Evolutionary conservation across 2,888 invertebrate species (phyloP).

Genomic region (Xanthorhoe spadicearia): DNA sequence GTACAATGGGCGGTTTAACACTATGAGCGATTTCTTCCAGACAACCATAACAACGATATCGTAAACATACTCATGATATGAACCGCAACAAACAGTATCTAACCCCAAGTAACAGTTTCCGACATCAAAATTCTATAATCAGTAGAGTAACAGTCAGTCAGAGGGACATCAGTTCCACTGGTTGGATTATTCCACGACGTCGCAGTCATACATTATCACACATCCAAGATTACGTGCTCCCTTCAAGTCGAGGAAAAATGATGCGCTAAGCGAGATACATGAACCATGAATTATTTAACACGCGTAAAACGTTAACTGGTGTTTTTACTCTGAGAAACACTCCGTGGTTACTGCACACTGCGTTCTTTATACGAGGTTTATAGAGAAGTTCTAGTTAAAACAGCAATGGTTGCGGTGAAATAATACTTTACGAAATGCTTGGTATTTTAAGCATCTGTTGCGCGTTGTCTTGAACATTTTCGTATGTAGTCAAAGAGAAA

Average conservation of each 20-base stretch:
- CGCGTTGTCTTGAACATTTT: background rate
- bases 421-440: background rate
- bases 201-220: conserved; percentile 32
- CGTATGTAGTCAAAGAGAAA: background rate
- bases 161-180: background rate
- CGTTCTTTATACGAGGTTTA: background rate
- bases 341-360: conserved; percentile 6
- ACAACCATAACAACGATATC: too few relatives aligned
- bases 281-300: conserved; percentile 48
- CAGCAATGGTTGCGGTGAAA: conserved; percentile 3
- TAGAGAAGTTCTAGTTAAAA: background rate
- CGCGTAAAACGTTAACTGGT: conserved; percentile 38
- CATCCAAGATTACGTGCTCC: conserved; percentile 29
- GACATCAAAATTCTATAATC: background rate
- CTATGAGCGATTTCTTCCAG: too few relatives aligned
- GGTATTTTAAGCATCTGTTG: background rate
- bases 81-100: too few relatives aligned
- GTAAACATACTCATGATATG: too few relatives aligned
- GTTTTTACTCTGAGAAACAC: conserved; percentile 15
- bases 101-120: too few relatives aligned
- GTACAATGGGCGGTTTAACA: too few relatives aligned
- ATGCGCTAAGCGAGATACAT: conserved; percentile 47
- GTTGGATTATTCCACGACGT: conserved; percentile 12
- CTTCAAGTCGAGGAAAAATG: conserved; percentile 41
- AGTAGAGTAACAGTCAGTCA: conserved; percentile 13